Evolutionary conservation across 2,113 vertebrate genomes (phyloP).

Genomic region (Dromiciops gliroides): DNA sequence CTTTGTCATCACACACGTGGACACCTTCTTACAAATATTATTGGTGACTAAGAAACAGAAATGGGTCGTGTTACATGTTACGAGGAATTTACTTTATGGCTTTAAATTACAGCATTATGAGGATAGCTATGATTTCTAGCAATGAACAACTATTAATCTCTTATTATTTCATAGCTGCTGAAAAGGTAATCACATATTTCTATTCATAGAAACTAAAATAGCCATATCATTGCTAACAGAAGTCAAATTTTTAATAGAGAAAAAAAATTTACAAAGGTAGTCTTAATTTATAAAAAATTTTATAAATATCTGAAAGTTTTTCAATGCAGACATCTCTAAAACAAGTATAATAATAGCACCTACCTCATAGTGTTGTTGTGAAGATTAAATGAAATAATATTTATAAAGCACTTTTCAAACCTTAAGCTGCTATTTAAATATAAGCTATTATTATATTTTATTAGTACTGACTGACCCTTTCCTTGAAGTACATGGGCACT

Average conservation of each 20-base stretch:
- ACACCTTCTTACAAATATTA: slow-evolving; percentile 93
- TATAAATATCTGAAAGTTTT: background rate
- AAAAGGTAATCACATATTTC: background rate
- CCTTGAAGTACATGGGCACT: background rate
- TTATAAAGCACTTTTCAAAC: background rate
- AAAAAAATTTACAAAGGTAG: background rate
- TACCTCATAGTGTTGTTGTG: background rate
- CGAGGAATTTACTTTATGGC: slow-evolving; percentile 1
- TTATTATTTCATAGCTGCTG: slow-evolving; percentile 32
- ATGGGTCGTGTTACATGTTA: slow-evolving; percentile 77
- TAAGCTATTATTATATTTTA: background rate
- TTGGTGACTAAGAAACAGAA: slow-evolving; percentile 90
- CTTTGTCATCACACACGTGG: slow-evolving; percentile 93
- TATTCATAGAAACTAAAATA: background rate
- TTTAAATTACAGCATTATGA: slow-evolving; percentile 23
- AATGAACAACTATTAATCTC: background rate
- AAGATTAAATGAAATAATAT: background rate
- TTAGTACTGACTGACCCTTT: background rate
- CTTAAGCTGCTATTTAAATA: background rate
- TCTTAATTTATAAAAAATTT: background rate
- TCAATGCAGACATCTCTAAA: background rate
- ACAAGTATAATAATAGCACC: background rate
- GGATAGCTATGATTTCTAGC: background rate
- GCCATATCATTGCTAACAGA: background rate
- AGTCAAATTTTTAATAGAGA: background rate